Evolutionary conservation across 2,797 vertebrate genomes (phyloP), one percentile per base, ranked within the genome.

Genomic region (Pipistrellus nathusii): DNA sequence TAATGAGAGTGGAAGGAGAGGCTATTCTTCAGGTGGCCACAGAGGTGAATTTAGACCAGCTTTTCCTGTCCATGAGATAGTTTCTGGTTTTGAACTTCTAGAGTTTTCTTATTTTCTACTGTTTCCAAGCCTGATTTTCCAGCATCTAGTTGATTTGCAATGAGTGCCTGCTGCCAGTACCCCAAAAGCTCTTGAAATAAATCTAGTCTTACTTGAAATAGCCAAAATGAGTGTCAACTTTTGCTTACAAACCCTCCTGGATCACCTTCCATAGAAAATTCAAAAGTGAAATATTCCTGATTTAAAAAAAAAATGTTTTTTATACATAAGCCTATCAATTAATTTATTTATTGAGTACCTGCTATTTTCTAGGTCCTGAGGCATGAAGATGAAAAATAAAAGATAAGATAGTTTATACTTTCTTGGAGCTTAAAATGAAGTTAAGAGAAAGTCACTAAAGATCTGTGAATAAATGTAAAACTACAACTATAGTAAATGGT

Each of bases 301-400:
- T 32, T 48, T 38, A 64, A 90, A 85, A 83, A 85, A 83, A 27
- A 71, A 75, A 27, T 41, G 57, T 27, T 80, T 95, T 96, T 80
- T 21, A 82, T 71, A 85, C 66, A 82, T 66, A 6, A 48, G 3
- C 5, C 35, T 90, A 8, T 83, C 46, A 59, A 85, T 95, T 62
- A 35, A 86, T 78, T 95, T 91, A 92, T 85, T 90, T 96, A 90
- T 84, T 77, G 9, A 86, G 23, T n/a, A 11, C 6, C 48, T 91
- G 27, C 23, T 76, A 38, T 59, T 77, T 91, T 94, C 32, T 90
- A 57, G 46, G 7, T 15, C 55, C 35, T 75, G 20, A 12, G 14
- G 21, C 32, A 85, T 53, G 55, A 86, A 83, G 41, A 91, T 48
- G 18, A 88, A 90, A 96, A 90, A 27, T 80, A 88, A 88, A 92